Evolutionary conservation across 2,113 vertebrate genomes (phyloP), one percentile per base, ranked within the genome.

Genomic region (Dolichallabes microphthalmus): DNA sequence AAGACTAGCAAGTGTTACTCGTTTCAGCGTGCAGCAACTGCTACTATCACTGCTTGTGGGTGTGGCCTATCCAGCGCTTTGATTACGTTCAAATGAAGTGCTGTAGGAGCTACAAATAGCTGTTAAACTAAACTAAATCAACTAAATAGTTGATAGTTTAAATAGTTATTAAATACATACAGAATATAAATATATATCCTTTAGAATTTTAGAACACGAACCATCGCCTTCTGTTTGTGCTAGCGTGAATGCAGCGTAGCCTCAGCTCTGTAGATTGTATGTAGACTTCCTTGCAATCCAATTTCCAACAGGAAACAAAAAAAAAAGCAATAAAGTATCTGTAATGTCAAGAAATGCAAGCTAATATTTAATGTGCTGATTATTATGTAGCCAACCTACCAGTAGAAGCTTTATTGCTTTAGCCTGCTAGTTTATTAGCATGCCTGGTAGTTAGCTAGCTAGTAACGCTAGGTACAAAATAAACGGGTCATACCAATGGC

Each of bases 291-390:
- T 25, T 7, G 32, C 55, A 55, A 52, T 52, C 45, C 50, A n/a
- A 30, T 12, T 45, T 74, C 71, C 55, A 61, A 80, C 32, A 50
- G 60, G 35, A 63, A 80, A 64, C 2, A 1, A 14, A n/a, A 19
- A 64, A 64, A 50, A 10, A 64, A 81, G 79, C 79, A 81, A 81
- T 81, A 80, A 63, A 27, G 71, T 11, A n/a, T 20, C 25, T 69
- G 19, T 20, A 3, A 7, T 39, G 39, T 73, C 4, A 8, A 75
- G 50, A 75, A 75, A 53, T 6, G 35, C 15, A 12, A 78, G 53
- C 55, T 35, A 22, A 78, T 27, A 2, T 11, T 19, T n/a, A 10
- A 57, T 2, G 17, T 19, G 75, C 55, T 13, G 35, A 80, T 39
- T 6, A 63, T 45, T 17, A 80, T 81, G 60, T 81, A 81, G 79